Evolutionary conservation across 2,797 vertebrate genomes (phyloP), one percentile per base, ranked within the genome.

Genomic region (Bovichtus variegatus): DNA sequence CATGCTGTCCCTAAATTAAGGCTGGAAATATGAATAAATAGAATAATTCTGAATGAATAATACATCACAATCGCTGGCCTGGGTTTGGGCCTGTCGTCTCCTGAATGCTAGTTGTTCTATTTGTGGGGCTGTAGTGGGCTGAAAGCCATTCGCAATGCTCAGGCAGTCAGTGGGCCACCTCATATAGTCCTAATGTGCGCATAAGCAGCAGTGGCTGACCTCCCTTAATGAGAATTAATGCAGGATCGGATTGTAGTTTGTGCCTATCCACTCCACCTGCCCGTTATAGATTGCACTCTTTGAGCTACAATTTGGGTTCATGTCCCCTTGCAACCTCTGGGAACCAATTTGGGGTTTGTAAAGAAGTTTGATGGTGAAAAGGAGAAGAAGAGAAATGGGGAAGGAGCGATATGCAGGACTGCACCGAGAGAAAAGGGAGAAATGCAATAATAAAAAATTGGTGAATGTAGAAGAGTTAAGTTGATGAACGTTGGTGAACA

Each of bases 201-300:
- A 80, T 76, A 84, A 82, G 78, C 66, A 78, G 71, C 71, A 65
- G 49, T 38, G 69, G 63, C 83, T 80, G 82, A 90, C 85, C 72
- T 73, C 74, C 51, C 50, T 50, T 91, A 89, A 94, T 91, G 84
- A 91, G 87, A 82, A 94, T 92, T 88, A 92, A 93, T 93, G 86
- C 87, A 76, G 80, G 72, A 86, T 87, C 83, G 89, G 70, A 81
- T 71, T 80, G 79, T 71, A 76, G 85, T 80, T 84, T 86, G 70
- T 38, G 62, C 71, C 81, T 63, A 64, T 77, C 53, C 34, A 34
- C 31, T 34, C 72, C 74, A 78, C 85, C 74, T 82, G 82, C 59
- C 49, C 58, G 46, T 82, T 89, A 92, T 88, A 83, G 89, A 91
- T 88, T 87, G 77, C 65, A 40, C 66, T 76, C 59, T 73, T 46